These are phyloP conservation scores for Dryocosmus kuriphilus DNA, from an alignment of 2,888 invertebrate genomes.

Conservation along the genomic window DNA sequence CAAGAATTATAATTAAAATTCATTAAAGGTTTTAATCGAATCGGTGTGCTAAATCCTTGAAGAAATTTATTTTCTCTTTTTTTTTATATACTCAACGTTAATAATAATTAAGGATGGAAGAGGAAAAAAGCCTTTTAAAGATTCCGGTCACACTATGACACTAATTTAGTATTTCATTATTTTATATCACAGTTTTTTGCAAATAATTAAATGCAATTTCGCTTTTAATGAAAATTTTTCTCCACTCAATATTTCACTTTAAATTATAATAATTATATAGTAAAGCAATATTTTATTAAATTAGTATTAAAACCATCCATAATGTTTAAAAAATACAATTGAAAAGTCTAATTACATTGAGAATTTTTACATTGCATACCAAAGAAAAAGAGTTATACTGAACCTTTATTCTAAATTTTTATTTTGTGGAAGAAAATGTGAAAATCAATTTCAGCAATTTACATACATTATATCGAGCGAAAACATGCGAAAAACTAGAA, in stretches of 20 bases:
- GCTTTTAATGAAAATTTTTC: background rate
- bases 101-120: background rate
- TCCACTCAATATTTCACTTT: background rate
- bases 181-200: background rate
- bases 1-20: conserved; percentile 6
- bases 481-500: background rate
- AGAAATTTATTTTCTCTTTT: conserved; percentile 1
- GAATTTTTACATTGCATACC: too few relatives aligned
- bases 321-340: too few relatives aligned
- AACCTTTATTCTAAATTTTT: background rate
- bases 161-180: background rate
- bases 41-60: background rate
- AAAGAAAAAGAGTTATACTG: too few relatives aligned
- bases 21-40: conserved; percentile 6
- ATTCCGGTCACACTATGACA: background rate
- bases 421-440: background rate
- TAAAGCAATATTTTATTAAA: too few relatives aligned
- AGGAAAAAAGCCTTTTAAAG: background rate
- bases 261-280: background rate
- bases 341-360: too few relatives aligned
- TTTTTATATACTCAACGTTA: background rate
- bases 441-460: background rate
- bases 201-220: background rate
- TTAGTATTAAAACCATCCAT: too few relatives aligned
- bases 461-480: background rate